A percentile compares a stretch with the other conserved stretches of the same genome.
These are phyloP conservation scores for Pseudonaja textilis DNA, from an alignment of 2,113 vertebrate species.

Conservation along the genomic window DNA sequence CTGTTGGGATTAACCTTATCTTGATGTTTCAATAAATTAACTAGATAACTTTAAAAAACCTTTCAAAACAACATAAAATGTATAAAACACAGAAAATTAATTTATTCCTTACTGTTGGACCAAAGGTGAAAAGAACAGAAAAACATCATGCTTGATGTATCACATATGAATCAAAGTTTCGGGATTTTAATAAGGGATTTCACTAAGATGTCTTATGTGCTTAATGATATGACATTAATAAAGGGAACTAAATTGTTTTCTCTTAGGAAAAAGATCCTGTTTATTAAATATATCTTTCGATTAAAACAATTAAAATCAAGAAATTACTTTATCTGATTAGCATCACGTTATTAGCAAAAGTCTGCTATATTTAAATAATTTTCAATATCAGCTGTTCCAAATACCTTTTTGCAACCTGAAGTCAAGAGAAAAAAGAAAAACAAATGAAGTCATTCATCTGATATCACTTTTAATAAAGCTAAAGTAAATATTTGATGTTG, in stretches of 20 bases:
- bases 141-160: too few relatives aligned
- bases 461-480: constrained; percentile 71
- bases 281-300: constrained; percentile 46
- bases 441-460: constrained; percentile 66
- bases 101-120: neutral
- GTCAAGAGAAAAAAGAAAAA: constrained; percentile 68
- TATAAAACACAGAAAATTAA: neutral
- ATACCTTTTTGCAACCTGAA: constrained; percentile 65
- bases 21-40: neutral
- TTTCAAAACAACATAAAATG: neutral
- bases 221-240: constrained; percentile 54
- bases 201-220: constrained; percentile 8
- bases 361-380: constrained; percentile 60
- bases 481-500: constrained; percentile 69
- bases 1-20: neutral
- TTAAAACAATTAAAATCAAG: constrained; percentile 38
- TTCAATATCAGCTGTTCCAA: constrained; percentile 64
- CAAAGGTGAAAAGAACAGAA: neutral
- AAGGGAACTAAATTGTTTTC: constrained; percentile 45
- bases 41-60: neutral
- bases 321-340: constrained; percentile 57
- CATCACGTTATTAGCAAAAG: constrained; percentile 62
- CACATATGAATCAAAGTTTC: neutral
- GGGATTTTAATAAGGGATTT: constrained; percentile 20
- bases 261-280: constrained; percentile 43